Base-by-base conservation (phyloP, 2,888 invertebrate species). In the Trissolcus japonicus region DNA sequence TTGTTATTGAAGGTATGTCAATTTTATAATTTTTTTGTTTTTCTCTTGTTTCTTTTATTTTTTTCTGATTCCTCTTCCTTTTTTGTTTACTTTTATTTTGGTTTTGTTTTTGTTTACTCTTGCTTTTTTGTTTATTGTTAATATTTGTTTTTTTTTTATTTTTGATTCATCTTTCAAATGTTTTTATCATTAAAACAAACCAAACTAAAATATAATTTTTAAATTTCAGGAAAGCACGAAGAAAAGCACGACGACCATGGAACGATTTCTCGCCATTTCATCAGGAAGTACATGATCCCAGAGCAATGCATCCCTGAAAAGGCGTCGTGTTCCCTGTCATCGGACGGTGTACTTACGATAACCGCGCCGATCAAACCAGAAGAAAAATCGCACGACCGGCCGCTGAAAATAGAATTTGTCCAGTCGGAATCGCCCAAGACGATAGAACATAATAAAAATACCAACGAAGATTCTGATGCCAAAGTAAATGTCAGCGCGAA, bases 341-440 rank as follows among this genome's bases (percentile, higher is more conserved):
- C 95, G 0, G 96, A 96, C 86, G 96, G 96, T 2, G 92, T 96
- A 41, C 89, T 95, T 60, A 95, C 95, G 0, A 93, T 95, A 48
- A 92, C 92, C 0, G 94, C 94, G 0, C 94, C 95, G 0, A 93
- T 93, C 85, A 91, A 91, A 74, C 87, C 83, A 9, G 86, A 79
- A 43, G 61, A 75, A 35, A 63, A 78, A 0, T 86, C 86, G 4
- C 66, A 72, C 19, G 85, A 83, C 60, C 81, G 59, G 59, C n/a
- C 14, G 0, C 79, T 86, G 6, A 80, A 76, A 56, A 68, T 75
- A 25, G 71, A 78, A 9, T 66, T 75, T 6, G 60, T 35, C 35
- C 35, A 35, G 11, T 35, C 35, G 35, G 35, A 35, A 35, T 7
- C 35, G 7, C 35, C 35, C 11, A 35, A 35, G 11, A 9, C 35